phyloP scores from a whole-genome alignment of 2,888 invertebrate genomes.

The Cataglyphis altisquamis region DNA sequence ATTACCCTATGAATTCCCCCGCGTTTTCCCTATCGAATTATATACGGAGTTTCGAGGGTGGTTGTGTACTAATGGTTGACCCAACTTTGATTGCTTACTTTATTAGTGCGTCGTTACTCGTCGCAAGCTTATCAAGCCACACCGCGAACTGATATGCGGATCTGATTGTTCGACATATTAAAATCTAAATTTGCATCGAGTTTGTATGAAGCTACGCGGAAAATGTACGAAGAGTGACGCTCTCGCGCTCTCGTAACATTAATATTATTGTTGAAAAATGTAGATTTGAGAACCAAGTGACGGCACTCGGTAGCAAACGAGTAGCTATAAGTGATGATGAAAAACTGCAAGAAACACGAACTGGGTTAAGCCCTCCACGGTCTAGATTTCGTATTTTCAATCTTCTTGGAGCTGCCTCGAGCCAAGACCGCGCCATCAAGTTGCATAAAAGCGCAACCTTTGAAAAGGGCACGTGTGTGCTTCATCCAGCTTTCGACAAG shows the following conservation, averaged over 20 bases:
- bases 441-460: conserved; percentile 75
- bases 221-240: background rate
- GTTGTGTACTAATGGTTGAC: conserved; percentile 34
- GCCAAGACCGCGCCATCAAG: conserved; percentile 71
- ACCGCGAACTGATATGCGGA: background rate
- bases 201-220: background rate
- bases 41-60: conserved; percentile 12
- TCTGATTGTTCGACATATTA: background rate
- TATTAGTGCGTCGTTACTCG: conserved; percentile 17
- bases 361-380: conserved; percentile 43
- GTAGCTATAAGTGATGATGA: conserved; percentile 26
- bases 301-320: background rate
- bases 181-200: background rate
- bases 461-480: conserved; percentile 64
- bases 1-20: conserved; percentile 61
- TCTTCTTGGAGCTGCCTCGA: conserved; percentile 50
- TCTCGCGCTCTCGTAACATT: background rate
- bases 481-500: conserved; percentile 61
- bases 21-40: conserved; percentile 37
- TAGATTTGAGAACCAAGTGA: conserved; percentile 14
- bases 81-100: conserved; percentile 47
- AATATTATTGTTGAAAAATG: conserved; percentile 39
- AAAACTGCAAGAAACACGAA: conserved; percentile 48
- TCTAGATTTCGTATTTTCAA: conserved; percentile 51
- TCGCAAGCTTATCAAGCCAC: conserved; percentile 5